These are phyloP conservation scores for Bovichtus variegatus DNA, from an alignment of 2,797 vertebrate species.

Conservation along the genomic window DNA sequence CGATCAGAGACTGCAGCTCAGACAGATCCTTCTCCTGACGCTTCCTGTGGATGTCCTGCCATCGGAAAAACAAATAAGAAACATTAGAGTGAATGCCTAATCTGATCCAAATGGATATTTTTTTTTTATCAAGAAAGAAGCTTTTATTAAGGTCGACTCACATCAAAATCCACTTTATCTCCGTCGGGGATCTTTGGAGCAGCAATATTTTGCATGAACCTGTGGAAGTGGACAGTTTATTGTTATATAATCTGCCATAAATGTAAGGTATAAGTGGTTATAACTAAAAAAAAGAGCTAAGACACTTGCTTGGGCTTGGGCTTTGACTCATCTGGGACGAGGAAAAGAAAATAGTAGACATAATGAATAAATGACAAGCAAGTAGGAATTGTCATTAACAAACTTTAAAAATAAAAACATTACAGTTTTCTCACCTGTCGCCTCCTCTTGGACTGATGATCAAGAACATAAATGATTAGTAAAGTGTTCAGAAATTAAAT, in stretches of 20 bases:
- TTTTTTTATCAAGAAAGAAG: background rate
- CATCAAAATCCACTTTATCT: conserved; percentile 99
- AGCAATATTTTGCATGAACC: conserved; percentile 82
- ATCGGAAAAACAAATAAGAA: conserved; percentile 13
- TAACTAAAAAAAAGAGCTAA: background rate
- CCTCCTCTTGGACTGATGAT: conserved; percentile 49
- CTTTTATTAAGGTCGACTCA: conserved; percentile 79
- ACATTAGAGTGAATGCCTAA: background rate
- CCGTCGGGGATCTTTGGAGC: conserved; percentile 98
- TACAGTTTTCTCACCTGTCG: conserved; percentile 33
- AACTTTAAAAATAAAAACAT: background rate
- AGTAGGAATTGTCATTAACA: background rate
- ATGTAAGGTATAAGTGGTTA: too few species aligned
- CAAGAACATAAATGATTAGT: conserved; percentile 22
- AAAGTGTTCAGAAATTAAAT: background rate
- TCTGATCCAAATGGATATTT: background rate
- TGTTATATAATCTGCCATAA: background rate
- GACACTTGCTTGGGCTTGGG: conserved; percentile 83
- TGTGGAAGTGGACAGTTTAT: conserved; percentile 45
- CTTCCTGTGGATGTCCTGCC: conserved; percentile 97
- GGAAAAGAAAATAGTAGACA: background rate
- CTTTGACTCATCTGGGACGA: conserved; percentile 78
- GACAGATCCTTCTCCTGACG: conserved; percentile 96
- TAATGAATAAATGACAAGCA: background rate
- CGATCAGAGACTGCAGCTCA: conserved; percentile 97